These are phyloP conservation scores for Ligdia adustata DNA, from an alignment of 2,888 invertebrate genomes.

Conservation along the genomic window DNA sequence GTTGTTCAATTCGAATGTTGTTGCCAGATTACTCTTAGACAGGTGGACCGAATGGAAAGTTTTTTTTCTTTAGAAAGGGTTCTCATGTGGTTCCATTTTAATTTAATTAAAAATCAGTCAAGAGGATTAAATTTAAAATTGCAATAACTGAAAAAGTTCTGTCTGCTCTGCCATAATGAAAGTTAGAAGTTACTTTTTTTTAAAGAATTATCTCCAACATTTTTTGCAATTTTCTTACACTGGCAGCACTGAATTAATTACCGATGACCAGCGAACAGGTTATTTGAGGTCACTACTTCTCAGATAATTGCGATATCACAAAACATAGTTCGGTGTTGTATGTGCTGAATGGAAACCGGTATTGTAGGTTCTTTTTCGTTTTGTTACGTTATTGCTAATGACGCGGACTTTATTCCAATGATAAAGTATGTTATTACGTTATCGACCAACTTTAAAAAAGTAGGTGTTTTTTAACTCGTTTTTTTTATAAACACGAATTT, in stretches of 20 bases:
- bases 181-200: neutral
- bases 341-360: too few relatives aligned
- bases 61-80: too few relatives aligned
- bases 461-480: too few relatives aligned
- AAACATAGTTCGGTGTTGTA: neutral
- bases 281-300: conserved; percentile 38
- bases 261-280: conserved; percentile 38
- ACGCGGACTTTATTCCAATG: too few relatives aligned
- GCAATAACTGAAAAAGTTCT: neutral
- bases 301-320: conserved; percentile 22
- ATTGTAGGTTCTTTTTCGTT: too few relatives aligned
- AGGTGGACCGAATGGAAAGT: too few relatives aligned
- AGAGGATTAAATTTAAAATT: neutral
- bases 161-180: neutral
- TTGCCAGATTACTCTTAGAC: too few relatives aligned
- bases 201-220: conserved; percentile 3
- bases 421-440: too few relatives aligned
- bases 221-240: neutral
- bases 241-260: conserved; percentile 35
- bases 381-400: too few relatives aligned
- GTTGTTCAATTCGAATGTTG: too few relatives aligned
- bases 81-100: neutral
- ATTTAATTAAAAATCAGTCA: neutral
- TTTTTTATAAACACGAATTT: too few relatives aligned
- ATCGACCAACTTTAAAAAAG: too few relatives aligned